These are phyloP conservation scores for Galeopterus variegatus DNA, from an alignment of 2,113 vertebrate species.

Conservation along the genomic window DNA sequence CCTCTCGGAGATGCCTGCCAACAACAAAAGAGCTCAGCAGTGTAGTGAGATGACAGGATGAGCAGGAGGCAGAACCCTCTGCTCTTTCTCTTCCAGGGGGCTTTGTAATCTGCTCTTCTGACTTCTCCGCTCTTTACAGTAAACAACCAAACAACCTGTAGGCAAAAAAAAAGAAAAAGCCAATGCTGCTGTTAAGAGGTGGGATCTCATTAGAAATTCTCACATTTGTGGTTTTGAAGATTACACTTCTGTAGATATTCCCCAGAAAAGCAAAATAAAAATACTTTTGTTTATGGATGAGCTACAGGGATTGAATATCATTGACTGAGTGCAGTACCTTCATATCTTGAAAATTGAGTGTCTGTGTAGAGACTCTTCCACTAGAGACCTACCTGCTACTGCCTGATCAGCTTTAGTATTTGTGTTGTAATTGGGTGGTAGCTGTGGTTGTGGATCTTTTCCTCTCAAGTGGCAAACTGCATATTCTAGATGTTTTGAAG, in stretches of 20 bases:
- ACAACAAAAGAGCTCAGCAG: slow-evolving; percentile 81
- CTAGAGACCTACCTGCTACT: not conserved
- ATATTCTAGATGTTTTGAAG: not conserved
- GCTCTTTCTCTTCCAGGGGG: not conserved
- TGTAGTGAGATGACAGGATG: slow-evolving; percentile 66
- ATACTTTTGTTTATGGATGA: not conserved
- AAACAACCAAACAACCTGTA: not conserved
- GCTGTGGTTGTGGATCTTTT: not conserved
- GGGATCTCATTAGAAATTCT: not conserved
- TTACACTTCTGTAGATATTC: not conserved
- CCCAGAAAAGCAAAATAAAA: not conserved
- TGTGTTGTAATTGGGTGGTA: not conserved
- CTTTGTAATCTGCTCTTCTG: not conserved
- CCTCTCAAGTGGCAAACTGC: not conserved
- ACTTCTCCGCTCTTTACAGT: not conserved
- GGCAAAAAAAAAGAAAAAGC: not conserved
- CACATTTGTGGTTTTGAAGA: not conserved
- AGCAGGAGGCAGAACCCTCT: not conserved
- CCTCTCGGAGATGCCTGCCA: slow-evolving; percentile 82
- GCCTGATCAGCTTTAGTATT: not conserved
- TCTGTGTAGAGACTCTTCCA: too few species aligned
- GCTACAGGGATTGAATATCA: not conserved
- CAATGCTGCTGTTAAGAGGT: not conserved
- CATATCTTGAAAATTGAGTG: not conserved
- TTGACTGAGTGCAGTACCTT: not conserved